These are phyloP conservation scores for Chrysomallon squamiferum DNA, from an alignment of 1,140 invertebrate genomes.

Conservation along the genomic window DNA sequence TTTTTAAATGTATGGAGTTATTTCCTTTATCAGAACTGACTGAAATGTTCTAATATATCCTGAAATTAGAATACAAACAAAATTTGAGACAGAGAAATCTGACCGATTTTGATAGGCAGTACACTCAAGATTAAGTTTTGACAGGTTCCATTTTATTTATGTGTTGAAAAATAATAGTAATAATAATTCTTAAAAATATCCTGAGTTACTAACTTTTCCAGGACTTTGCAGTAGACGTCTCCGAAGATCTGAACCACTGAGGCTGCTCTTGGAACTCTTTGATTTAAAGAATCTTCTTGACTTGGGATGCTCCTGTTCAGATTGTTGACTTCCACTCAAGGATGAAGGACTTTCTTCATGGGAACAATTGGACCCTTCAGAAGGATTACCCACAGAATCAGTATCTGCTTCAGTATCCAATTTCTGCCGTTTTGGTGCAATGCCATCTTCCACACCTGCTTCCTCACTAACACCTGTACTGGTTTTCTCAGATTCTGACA, in stretches of 20 bases:
- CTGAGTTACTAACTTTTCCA: slow-evolving; percentile 40
- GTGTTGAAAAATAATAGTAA: too few species aligned
- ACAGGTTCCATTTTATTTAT: too few species aligned
- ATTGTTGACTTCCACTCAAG: slow-evolving; percentile 23
- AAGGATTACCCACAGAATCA: slow-evolving; percentile 18
- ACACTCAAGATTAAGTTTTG: too few species aligned
- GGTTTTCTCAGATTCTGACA: slow-evolving; percentile 1
- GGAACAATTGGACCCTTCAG: slow-evolving; percentile 27
- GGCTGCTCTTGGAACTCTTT: slow-evolving; percentile 28
- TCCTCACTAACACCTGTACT: not conserved
- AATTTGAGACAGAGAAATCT: too few species aligned
- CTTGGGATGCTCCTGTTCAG: not conserved
- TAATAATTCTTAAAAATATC: too few species aligned
- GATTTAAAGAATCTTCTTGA: slow-evolving; percentile 42
- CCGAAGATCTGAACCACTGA: slow-evolving; percentile 14
- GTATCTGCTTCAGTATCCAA: slow-evolving; percentile 6
- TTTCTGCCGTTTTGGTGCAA: not conserved
- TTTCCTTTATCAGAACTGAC: too few species aligned
- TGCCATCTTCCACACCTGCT: slow-evolving; percentile 1
- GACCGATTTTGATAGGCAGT: too few species aligned
- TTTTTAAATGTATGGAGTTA: too few species aligned
- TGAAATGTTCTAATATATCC: too few species aligned
- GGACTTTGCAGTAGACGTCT: slow-evolving; percentile 29
- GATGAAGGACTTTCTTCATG: slow-evolving; percentile 30
- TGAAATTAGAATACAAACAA: too few species aligned